Conservation (phyloP, 2,888 invertebrate species). For the Limenitis arthemis region DNA sequence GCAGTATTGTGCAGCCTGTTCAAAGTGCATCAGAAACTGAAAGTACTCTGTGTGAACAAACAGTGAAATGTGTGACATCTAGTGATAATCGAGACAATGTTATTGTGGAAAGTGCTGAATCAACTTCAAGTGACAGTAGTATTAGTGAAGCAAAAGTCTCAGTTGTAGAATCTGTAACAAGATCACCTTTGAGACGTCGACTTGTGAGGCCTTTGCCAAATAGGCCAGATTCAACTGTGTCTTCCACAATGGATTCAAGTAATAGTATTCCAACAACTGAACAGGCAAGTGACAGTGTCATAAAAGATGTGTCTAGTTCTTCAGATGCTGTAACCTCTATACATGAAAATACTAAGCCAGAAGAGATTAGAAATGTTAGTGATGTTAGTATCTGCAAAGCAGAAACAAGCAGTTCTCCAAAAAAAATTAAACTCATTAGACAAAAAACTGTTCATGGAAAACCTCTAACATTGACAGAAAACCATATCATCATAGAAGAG, state of each 20-base stretch:
- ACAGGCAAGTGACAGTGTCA: constrained; percentile 41
- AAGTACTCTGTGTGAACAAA: constrained; percentile 48
- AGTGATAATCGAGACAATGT: constrained; percentile 61
- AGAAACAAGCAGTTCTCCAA: constrained; percentile 58
- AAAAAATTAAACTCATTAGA: constrained; percentile 65
- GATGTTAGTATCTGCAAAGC: constrained; percentile 67
- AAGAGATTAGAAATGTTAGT: constrained; percentile 62
- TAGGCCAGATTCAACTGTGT: constrained; percentile 62
- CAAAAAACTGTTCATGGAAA: constrained; percentile 46
- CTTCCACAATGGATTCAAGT: constrained; percentile 59
- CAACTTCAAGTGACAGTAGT: constrained; percentile 64
- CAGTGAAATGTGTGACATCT: constrained; percentile 59
- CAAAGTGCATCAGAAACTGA: constrained; percentile 41
- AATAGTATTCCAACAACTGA: constrained; percentile 37
- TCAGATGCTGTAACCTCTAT: constrained; percentile 55
- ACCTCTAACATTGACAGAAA: constrained; percentile 35
- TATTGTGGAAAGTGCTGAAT: constrained; percentile 62
- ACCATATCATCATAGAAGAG: constrained; percentile 26
- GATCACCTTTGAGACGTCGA: constrained; percentile 51
- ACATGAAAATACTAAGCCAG: constrained; percentile 54
- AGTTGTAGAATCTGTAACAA: constrained; percentile 37
- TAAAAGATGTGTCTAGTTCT: constrained; percentile 66
- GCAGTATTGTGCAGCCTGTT: constrained; percentile 45
- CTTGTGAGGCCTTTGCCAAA: constrained; percentile 55
- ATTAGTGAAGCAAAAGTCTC: constrained; percentile 46